Percentiles rank a stretch among this genome's conserved stretches.
Evolutionary conservation across 2,797 vertebrate species (phyloP).

Genomic region (Eulemur rubriventer): DNA sequence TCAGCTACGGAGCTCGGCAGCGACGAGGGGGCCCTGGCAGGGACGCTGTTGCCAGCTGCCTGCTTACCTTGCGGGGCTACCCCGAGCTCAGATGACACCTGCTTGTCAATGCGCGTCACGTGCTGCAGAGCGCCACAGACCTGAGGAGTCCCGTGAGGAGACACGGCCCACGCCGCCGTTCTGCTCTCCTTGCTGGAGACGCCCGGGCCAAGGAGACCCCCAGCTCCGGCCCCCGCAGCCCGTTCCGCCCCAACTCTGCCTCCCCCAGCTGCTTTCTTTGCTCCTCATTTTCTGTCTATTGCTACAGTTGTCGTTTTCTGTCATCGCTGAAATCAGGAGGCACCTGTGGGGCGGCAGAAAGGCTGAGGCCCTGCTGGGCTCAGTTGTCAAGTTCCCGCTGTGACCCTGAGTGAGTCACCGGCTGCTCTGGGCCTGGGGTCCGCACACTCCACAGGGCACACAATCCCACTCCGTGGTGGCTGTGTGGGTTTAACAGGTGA

Average conservation of each 20-base stretch:
- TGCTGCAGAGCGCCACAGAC: neutral
- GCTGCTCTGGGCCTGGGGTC: no score
- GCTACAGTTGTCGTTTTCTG: neutral
- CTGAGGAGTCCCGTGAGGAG: accelerated
- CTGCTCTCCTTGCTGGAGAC: neutral
- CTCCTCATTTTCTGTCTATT: neutral
- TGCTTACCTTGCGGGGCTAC: neutral
- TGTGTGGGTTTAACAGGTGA: no score
- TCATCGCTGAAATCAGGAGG: neutral
- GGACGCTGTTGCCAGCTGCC: neutral
- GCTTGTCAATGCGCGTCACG: accelerated
- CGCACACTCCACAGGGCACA: neutral
- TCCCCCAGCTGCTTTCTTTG: neutral
- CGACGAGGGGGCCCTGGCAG: no score
- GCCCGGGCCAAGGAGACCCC: neutral
- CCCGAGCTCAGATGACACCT: no score
- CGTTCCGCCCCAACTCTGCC: neutral
- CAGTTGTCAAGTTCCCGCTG: accelerated
- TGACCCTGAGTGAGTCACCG: neutral
- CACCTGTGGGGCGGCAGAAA: neutral
- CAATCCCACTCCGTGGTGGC: no score
- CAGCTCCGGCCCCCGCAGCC: neutral
- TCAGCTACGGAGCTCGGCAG: neutral
- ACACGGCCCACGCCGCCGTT: accelerated
- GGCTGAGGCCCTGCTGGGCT: neutral